phyloP scores from a whole-genome alignment of 2,797 vertebrate species.

The Sebastes elongatus region DNA sequence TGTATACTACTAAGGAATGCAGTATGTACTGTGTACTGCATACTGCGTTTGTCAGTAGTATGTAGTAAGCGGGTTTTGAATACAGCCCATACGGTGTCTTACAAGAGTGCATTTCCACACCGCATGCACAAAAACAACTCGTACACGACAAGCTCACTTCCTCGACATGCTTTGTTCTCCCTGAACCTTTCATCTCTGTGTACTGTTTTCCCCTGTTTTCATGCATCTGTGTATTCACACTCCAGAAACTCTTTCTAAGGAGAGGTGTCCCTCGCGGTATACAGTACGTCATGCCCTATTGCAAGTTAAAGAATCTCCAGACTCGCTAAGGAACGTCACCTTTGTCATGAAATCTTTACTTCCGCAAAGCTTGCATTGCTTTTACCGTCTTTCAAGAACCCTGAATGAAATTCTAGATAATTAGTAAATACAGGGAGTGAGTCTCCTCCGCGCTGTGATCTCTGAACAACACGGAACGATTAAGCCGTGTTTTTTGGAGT shows the following conservation, averaged over 20 bases:
- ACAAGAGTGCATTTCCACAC: background rate
- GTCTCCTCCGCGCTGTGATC: slow-evolving; percentile 21
- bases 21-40: no score
- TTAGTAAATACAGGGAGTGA: slow-evolving; percentile 18
- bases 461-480: slow-evolving; percentile 31
- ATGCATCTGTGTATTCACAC: background rate
- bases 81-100: background rate
- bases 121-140: background rate
- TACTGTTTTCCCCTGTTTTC: background rate
- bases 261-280: slow-evolving; percentile 1
- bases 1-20: no score
- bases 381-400: background rate
- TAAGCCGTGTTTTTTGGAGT: slow-evolving; percentile 6
- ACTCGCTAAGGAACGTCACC: background rate
- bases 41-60: no score
- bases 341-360: background rate
- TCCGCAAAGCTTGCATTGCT: background rate
- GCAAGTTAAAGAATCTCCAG: background rate
- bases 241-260: background rate
- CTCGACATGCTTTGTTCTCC: slow-evolving; percentile 7
- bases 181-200: slow-evolving; percentile 4
- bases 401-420: slow-evolving; percentile 15
- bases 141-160: background rate
- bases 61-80: no score
- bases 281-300: background rate